These are phyloP conservation scores for Synanthedon vespiformis DNA, from an alignment of 2,888 invertebrate genomes.

Conservation along the genomic window DNA sequence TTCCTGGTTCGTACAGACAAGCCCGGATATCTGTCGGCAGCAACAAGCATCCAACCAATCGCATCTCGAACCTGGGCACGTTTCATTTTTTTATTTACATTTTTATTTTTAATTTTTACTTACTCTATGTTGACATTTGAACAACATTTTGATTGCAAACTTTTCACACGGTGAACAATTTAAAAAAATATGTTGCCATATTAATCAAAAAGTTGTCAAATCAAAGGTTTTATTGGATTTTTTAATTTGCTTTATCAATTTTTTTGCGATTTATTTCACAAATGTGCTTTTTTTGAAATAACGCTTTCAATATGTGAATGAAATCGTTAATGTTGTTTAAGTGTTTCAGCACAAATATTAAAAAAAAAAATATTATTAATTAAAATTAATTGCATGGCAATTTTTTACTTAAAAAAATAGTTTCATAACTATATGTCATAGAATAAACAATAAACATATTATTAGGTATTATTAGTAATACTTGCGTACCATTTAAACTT, in stretches of 20 bases:
- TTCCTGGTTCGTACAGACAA: conserved; percentile 92
- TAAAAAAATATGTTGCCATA: neutral
- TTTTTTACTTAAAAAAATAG: too few species aligned
- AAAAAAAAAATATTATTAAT: too few species aligned
- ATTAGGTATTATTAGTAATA: too few species aligned
- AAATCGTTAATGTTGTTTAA: conserved; percentile 17
- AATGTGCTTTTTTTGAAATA: conserved; percentile 18
- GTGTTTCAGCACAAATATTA: conserved; percentile 6
- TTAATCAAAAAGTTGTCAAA: conserved; percentile 2
- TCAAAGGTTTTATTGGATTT: neutral
- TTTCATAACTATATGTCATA: too few species aligned
- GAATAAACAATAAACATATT: too few species aligned
- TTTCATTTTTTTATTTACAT: conserved; percentile 72
- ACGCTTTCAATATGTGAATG: conserved; percentile 2
- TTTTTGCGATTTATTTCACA: neutral
- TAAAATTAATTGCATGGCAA: too few species aligned
- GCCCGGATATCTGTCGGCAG: conserved; percentile 92
- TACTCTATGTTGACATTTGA: conserved; percentile 15
- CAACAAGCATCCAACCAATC: conserved; percentile 79
- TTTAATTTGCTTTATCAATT: neutral
- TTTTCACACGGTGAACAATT: neutral
- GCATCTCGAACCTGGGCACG: conserved; percentile 94
- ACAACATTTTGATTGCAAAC: neutral
- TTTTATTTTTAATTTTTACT: conserved; percentile 50
- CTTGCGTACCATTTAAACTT: too few species aligned